Conservation (phyloP, 2,888 invertebrate species). For the Atrina japonica region DNA sequence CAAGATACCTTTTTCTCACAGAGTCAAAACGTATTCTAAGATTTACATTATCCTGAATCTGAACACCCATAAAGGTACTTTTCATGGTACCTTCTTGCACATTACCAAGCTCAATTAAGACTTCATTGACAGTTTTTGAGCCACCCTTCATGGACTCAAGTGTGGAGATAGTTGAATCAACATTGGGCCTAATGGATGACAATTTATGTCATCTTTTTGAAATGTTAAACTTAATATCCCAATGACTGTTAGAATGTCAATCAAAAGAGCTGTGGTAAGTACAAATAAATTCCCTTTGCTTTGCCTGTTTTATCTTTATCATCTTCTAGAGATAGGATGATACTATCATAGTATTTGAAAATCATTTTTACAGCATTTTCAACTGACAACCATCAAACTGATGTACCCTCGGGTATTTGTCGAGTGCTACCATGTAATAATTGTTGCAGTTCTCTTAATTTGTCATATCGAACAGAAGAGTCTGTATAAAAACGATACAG, state of each 20-base stretch:
- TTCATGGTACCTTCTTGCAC: constrained; percentile 4
- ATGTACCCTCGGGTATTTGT: constrained; percentile 41
- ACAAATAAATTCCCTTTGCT: constrained; percentile 42
- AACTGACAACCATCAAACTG: constrained; percentile 44
- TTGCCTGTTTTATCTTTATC: constrained; percentile 38
- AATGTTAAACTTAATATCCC: constrained; percentile 43
- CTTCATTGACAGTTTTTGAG: too few species aligned
- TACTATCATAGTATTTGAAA: constrained; percentile 17
- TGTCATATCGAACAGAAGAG: constrained; percentile 42
- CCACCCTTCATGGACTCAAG: constrained; percentile 29
- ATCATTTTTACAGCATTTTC: constrained; percentile 44
- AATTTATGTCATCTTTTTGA: constrained; percentile 44
- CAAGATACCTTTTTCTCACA: constrained; percentile 29
- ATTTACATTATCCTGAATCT: constrained; percentile 30
- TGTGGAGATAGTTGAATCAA: constrained; percentile 32
- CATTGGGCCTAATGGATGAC: constrained; percentile 38
- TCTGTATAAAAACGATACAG: constrained; percentile 39
- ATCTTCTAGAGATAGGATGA: constrained; percentile 28
- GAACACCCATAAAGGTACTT: constrained; percentile 4
- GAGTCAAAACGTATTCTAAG: constrained; percentile 28
- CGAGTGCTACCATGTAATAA: constrained; percentile 26
- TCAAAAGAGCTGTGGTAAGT: constrained; percentile 36
- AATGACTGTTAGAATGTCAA: constrained; percentile 39
- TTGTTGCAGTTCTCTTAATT: constrained; percentile 41
- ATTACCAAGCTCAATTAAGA: constrained; percentile 24